Conservation (phyloP, 2,888 invertebrate species). For the Lapara coniferarum region DNA sequence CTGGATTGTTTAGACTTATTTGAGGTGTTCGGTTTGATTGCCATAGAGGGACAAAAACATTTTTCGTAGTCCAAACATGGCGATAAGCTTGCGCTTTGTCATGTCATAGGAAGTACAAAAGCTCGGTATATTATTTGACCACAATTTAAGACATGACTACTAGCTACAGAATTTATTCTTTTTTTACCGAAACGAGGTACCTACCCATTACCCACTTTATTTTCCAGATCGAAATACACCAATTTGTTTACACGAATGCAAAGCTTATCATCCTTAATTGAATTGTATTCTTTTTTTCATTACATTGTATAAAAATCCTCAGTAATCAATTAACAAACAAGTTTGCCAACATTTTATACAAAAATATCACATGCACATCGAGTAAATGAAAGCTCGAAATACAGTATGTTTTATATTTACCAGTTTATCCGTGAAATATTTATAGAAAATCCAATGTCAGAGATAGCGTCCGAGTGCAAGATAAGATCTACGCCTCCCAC, state of each 20-base stretch:
- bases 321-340: not conserved
- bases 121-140: no score
- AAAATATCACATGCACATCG: not conserved
- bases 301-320: not conserved
- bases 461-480: conserved; percentile 5
- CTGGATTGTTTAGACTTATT: no score
- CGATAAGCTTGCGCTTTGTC: no score
- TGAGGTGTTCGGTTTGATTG: no score
- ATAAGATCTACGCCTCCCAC: conserved; percentile 18
- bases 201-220: not conserved
- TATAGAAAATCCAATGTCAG: conserved; percentile 14
- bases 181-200: no score
- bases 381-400: not conserved
- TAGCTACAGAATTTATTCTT: no score
- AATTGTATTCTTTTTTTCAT: not conserved
- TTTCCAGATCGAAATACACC: not conserved
- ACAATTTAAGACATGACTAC: no score
- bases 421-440: not conserved
- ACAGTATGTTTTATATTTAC: not conserved
- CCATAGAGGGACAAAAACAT: no score
- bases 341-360: not conserved
- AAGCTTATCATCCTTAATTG: not conserved
- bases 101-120: no score
- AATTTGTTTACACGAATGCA: not conserved
- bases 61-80: no score